A percentile compares a stretch with the other conserved stretches of the same genome.
phyloP scores from a whole-genome alignment of 1,140 invertebrate species.

The Stegodyphus dumicola region DNA sequence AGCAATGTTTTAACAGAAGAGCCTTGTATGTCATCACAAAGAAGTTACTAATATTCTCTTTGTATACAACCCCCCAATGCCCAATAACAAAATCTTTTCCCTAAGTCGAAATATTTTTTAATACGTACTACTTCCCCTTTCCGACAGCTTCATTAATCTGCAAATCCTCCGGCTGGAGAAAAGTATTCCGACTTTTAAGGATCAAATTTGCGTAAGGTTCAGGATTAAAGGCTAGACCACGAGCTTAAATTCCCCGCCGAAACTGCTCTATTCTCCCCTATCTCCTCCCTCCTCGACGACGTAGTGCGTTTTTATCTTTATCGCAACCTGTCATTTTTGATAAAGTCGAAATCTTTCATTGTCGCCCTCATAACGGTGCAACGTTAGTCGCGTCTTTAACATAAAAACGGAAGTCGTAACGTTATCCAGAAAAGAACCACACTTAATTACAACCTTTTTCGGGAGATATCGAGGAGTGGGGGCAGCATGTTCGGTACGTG shows the following conservation, averaged over 20 bases:
- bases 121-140: too few relatives aligned
- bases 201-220: conserved; percentile 45
- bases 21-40: too few relatives aligned
- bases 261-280: too few relatives aligned
- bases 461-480: too few relatives aligned
- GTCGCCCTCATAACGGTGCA: conserved; percentile 26
- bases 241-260: conserved; percentile 1
- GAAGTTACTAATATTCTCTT: too few relatives aligned
- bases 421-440: conserved; percentile 28
- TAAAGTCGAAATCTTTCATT: conserved; percentile 54
- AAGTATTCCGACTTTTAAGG: conserved; percentile 18
- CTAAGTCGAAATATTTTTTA: too few relatives aligned
- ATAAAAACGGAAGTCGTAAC: not conserved
- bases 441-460: not conserved
- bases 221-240: conserved; percentile 40
- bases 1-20: too few relatives aligned
- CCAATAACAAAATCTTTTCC: too few relatives aligned
- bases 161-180: conserved; percentile 14
- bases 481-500: too few relatives aligned
- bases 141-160: conserved; percentile 33
- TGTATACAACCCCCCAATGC: too few relatives aligned
- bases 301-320: conserved; percentile 3
- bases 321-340: conserved; percentile 33
- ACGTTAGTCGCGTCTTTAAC: not conserved
- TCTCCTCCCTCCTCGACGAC: too few relatives aligned